Base-by-base conservation (phyloP, 2,113 vertebrate genomes). In the Empidonax alnorum region DNA sequence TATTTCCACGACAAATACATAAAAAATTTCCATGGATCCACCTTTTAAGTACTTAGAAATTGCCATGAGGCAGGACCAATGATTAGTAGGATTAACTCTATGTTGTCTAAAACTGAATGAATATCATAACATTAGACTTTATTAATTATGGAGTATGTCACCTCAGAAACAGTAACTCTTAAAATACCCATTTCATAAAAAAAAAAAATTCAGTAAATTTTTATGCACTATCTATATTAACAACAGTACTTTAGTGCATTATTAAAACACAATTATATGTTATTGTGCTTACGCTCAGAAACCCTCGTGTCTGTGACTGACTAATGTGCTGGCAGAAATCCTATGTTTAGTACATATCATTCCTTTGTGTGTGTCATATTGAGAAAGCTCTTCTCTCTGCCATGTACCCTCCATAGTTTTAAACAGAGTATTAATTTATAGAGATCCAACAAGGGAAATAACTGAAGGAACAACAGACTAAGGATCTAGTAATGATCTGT, bases 271-370 rank as follows among this genome's bases (percentile, higher is more conserved):
- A 2, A 41, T 75, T 44, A 19, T 12, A 9, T 75, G 84, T 75
- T 56, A 22, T 41, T 50, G 7, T 42, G 27, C 21, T n/a, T 74
- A 15, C 50, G 55, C 20, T 73, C 61, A 87, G 69, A 81, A 77
- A 37, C 14, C 27, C 4, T 59, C 1, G 10, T 28, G 17, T 46
- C 6, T 0, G 0, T 53, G 17, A 8, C 24, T 44, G n/a, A 68
- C 20, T 25, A 73, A 68, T 46, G 41, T 44, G 17, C 3, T 4
- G 31, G 11, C 8, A 44, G 58, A 84, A 84, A 71, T 59, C 14
- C 16, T 9, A 5, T 33, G 16, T 76, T 67, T 59, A 67, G 16
- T 47, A 23, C 9, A 20, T 1, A 4, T n/a, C 13, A 27, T 68
- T 47, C 65, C 16, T 49, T 44, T 2, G 1, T 35, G 10, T 25